Evolutionary conservation across 2,797 vertebrate species (phyloP), one percentile per base, ranked within the genome.

Genomic region (Megalops cyprinoides): DNA sequence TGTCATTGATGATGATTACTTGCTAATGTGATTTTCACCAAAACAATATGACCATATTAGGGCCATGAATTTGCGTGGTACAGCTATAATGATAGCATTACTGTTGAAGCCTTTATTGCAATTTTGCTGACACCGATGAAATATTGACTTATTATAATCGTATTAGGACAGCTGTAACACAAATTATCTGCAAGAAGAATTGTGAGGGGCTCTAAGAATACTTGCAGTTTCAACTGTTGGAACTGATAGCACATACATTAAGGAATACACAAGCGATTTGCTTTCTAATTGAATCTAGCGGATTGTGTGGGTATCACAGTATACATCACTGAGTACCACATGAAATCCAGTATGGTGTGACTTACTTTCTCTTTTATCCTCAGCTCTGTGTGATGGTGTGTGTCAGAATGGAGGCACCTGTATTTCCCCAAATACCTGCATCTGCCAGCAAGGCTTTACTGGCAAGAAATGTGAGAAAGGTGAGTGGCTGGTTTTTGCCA

Each of bases 351-450:
- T n/a, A n/a, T n/a, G n/a, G n/a, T n/a, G 37, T 69, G 37, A 42
- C 34, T 20, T 20, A 20, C 65, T 42, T 23, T 23, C 37, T 39
- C 37, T 42, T 55, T 89, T 85, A 3, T 5, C 92, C 94, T 79
- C 83, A 99, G 98, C 97, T 0, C 97, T 98, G 93, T 99, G 98
- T 92, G 97, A 96, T 83, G 96, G 97, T 0, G 94, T 97, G 76
- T 99, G 98, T 90, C 95, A 96, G 87, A 99, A 99, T 0, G 98
- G 98, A 79, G 98, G 97, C 60, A 95, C 95, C 87, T 99, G 98
- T 42, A 90, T 97, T 74, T 96, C 98, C 71, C 96, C 98, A 48
- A 96, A 98, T 75, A 95, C 96, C 84, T 99, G 98, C 81, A 91
- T 96, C 81, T 99, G 98, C 88, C 95, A 96, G 69, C 97, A 97